Evolutionary conservation across 2,113 vertebrate genomes (phyloP).

Genomic region (Muscicapa adusta): DNA sequence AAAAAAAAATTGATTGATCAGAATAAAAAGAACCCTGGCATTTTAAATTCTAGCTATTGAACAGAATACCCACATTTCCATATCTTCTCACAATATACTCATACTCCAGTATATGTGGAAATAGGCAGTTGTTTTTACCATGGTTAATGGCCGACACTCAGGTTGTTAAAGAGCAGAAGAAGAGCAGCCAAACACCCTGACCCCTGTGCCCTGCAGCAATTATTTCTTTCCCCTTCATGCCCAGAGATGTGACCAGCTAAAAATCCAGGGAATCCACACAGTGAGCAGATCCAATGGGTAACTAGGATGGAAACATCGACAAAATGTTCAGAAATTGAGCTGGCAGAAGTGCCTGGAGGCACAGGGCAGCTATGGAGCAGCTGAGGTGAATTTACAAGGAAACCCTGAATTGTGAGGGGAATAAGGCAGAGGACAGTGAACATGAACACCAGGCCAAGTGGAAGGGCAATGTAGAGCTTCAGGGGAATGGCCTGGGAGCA

Average conservation of each 20-base stretch:
- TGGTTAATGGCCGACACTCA: background rate
- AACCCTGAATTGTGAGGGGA: background rate
- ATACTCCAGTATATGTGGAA: background rate
- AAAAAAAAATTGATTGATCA: background rate
- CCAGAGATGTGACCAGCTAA: background rate
- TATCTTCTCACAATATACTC: background rate
- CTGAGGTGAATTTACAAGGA: background rate
- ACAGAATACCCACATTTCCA: background rate
- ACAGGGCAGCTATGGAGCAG: background rate
- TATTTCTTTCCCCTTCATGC: background rate
- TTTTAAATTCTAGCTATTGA: background rate
- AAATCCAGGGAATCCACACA: background rate
- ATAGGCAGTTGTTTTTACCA: background rate
- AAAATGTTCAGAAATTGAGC: background rate
- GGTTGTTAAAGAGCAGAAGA: background rate
- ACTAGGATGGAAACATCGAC: background rate
- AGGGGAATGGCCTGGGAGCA: background rate
- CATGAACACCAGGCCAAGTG: background rate
- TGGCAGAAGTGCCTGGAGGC: constrained; percentile 25
- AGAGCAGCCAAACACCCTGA: background rate
- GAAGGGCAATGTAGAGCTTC: background rate
- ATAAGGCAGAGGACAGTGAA: background rate
- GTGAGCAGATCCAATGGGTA: background rate
- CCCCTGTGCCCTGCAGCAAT: background rate
- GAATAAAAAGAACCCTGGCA: background rate